Conservation (phyloP, 2,888 invertebrate genomes). For the Caenorhabditis parvicauda region DNA sequence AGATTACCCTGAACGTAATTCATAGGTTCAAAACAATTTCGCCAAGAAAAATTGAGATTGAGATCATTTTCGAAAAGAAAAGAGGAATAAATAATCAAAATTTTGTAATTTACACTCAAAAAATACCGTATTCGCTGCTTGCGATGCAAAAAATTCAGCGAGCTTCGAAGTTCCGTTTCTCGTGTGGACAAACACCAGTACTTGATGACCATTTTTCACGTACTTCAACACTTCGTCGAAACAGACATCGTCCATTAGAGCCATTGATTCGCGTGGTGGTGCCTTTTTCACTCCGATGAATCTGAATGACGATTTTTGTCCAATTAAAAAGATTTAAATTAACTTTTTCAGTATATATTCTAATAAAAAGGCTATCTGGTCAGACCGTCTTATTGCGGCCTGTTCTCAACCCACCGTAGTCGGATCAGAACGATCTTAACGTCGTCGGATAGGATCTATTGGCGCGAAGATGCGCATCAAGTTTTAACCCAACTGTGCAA, state of each 20-base stretch:
- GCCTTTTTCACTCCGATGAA: slow-evolving; percentile 51
- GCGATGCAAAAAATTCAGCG: slow-evolving; percentile 79
- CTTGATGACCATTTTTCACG: slow-evolving; percentile 86
- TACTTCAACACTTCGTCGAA: slow-evolving; percentile 86
- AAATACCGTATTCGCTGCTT: slow-evolving; percentile 69
- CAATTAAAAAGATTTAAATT: too few species aligned
- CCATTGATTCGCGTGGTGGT: slow-evolving; percentile 25
- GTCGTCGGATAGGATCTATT: too few species aligned
- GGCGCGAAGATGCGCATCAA: too few species aligned
- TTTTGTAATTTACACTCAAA: too few species aligned
- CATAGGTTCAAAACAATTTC: neutral
- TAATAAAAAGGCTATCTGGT: neutral
- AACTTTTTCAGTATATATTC: slow-evolving; percentile 1
- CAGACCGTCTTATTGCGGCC: too few species aligned
- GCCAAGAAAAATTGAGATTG: too few species aligned
- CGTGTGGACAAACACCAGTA: slow-evolving; percentile 82
- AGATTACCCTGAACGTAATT: slow-evolving; percentile 30
- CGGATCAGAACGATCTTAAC: too few species aligned
- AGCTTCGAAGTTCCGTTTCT: slow-evolving; percentile 90
- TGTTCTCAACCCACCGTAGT: too few species aligned
- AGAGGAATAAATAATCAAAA: too few species aligned
- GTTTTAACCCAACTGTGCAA: too few species aligned
- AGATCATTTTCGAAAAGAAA: too few species aligned
- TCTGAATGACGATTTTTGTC: too few species aligned
- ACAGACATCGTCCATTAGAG: slow-evolving; percentile 67